These are phyloP conservation scores for Cybosia mesomella DNA, from an alignment of 2,888 invertebrate species.

Conservation along the genomic window DNA sequence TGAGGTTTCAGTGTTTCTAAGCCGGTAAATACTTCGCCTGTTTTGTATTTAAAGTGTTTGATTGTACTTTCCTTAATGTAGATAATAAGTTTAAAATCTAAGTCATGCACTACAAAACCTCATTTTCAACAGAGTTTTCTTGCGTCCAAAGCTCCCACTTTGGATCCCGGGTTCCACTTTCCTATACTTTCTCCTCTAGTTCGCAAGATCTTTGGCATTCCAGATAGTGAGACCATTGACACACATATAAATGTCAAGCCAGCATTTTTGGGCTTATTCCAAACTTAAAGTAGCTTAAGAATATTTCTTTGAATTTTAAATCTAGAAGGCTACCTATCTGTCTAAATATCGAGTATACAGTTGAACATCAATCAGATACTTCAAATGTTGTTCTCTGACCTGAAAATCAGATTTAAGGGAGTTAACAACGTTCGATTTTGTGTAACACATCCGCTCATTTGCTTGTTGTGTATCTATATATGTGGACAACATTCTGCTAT, in stretches of 20 bases:
- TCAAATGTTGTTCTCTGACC: constrained; percentile 49
- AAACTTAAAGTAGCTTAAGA: no score
- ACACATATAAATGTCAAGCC: neutral
- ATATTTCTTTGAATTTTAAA: no score
- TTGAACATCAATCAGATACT: constrained; percentile 57
- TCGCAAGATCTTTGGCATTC: no score
- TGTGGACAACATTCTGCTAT: constrained; percentile 44
- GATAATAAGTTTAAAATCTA: no score
- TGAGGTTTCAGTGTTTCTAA: neutral
- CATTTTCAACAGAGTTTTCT: no score
- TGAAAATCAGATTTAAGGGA: constrained; percentile 42
- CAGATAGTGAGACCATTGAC: neutral
- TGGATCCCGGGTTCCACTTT: no score
- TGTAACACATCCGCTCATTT: constrained; percentile 42
- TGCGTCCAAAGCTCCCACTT: no score
- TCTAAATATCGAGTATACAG: constrained; percentile 28
- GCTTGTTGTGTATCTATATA: constrained; percentile 41
- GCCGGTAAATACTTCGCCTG: neutral
- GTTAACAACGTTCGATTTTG: constrained; percentile 53
- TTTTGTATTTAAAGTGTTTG: neutral
- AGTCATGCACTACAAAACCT: no score
- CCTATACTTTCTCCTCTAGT: no score
- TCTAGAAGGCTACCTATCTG: no score
- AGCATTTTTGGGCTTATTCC: neutral
- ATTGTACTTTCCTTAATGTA: neutral